Evolutionary conservation across 1,140 invertebrate species (phyloP).

Genomic region (Megathymus violae): DNA sequence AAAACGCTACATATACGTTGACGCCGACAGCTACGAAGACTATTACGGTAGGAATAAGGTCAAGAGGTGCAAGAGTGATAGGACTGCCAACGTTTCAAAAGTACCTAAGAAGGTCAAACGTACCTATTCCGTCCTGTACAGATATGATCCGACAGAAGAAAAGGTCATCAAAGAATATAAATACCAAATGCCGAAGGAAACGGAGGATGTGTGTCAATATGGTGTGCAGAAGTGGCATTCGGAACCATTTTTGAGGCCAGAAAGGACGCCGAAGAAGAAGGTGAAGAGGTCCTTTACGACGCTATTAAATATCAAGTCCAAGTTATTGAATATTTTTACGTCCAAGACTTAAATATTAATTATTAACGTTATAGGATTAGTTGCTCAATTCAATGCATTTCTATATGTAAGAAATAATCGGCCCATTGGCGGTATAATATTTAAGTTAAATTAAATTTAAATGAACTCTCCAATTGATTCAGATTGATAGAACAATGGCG

Average conservation of each 20-base stretch:
- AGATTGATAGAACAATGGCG: background rate
- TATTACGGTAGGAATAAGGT: slow-evolving; percentile 77
- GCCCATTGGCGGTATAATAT: slow-evolving; percentile 21
- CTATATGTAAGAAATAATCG: slow-evolving; percentile 39
- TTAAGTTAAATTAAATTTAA: background rate
- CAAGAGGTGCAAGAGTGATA: slow-evolving; percentile 76
- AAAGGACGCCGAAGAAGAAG: slow-evolving; percentile 71
- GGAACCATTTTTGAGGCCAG: slow-evolving; percentile 68
- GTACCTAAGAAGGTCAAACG: slow-evolving; percentile 73
- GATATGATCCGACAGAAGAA: slow-evolving; percentile 75
- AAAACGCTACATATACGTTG: slow-evolving; percentile 70
- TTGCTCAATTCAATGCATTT: slow-evolving; percentile 82
- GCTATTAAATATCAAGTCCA: slow-evolving; percentile 74
- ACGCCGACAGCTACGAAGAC: slow-evolving; percentile 71
- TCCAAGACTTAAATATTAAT: slow-evolving; percentile 66
- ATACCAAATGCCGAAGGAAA: slow-evolving; percentile 65
- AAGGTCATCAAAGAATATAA: slow-evolving; percentile 79
- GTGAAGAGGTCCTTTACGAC: slow-evolving; percentile 77
- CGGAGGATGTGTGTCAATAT: slow-evolving; percentile 36
- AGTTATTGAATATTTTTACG: slow-evolving; percentile 74
- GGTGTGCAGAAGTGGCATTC: slow-evolving; percentile 66
- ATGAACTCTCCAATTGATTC: background rate
- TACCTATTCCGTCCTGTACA: slow-evolving; percentile 76
- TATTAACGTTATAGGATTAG: slow-evolving; percentile 47
- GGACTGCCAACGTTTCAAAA: slow-evolving; percentile 54